A percentile compares a stretch with the other conserved stretches of the same genome.
These are phyloP conservation scores for Phania funesta DNA, from an alignment of 2,888 invertebrate genomes.

Conservation along the genomic window DNA sequence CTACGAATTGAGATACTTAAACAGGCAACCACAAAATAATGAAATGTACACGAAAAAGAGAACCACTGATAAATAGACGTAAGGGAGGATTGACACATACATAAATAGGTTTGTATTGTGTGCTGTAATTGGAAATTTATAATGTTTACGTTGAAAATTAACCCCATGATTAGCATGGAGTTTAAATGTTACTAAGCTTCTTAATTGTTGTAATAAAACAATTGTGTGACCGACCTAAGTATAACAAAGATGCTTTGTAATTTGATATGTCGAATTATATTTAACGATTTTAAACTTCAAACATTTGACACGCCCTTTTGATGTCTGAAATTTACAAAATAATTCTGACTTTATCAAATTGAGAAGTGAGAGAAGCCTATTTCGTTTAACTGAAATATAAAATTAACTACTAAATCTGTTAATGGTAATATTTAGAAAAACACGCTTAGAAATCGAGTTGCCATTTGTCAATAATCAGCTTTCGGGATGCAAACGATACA, in stretches of 20 bases:
- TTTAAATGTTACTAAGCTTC: slow-evolving; percentile 36
- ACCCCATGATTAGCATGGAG: slow-evolving; percentile 36
- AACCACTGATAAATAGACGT: slow-evolving; percentile 10
- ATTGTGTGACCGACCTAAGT: slow-evolving; percentile 42
- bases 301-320: slow-evolving; percentile 28
- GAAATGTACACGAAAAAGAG: background rate
- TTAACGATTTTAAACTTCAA: slow-evolving; percentile 13
- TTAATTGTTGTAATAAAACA: slow-evolving; percentile 42
- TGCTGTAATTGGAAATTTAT: slow-evolving; percentile 17
- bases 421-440: too few relatives aligned
- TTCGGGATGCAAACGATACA: too few relatives aligned
- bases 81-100: slow-evolving; percentile 28
- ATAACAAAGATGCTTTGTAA: slow-evolving; percentile 24
- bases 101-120: background rate
- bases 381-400: too few relatives aligned
- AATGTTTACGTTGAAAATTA: slow-evolving; percentile 48
- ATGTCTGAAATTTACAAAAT: background rate
- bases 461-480: too few relatives aligned
- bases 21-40: slow-evolving; percentile 39
- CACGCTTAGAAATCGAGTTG: too few relatives aligned
- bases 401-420: too few relatives aligned
- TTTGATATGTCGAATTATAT: slow-evolving; percentile 37
- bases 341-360: background rate
- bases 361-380: too few relatives aligned
- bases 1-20: slow-evolving; percentile 23